A percentile compares a stretch with the other conserved stretches of the same genome.
These are phyloP conservation scores for Xenopus borealis DNA, from an alignment of 2,113 vertebrate species.

Conservation along the genomic window DNA sequence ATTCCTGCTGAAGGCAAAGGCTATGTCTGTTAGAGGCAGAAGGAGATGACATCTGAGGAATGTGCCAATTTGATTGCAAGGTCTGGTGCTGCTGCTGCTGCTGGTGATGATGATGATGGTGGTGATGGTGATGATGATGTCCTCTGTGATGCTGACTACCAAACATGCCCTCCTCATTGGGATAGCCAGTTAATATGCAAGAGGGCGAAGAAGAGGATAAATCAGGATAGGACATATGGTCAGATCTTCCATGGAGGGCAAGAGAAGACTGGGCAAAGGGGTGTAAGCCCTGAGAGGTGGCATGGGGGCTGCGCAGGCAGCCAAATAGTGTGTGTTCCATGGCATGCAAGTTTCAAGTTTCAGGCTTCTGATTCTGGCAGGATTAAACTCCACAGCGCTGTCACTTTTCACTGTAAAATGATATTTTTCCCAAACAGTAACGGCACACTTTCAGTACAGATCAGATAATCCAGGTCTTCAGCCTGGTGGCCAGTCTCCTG, in stretches of 20 bases:
- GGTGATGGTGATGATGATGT: conserved; percentile 72
- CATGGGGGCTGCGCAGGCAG: conserved; percentile 94
- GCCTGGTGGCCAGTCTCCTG: conserved; percentile 71
- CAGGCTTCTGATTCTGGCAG: conserved; percentile 59
- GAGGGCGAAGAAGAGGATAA: conserved; percentile 80
- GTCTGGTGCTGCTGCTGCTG: conserved; percentile 78
- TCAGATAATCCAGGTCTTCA: conserved; percentile 76
- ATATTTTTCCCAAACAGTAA: conserved; percentile 56
- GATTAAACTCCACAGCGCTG: conserved; percentile 63
- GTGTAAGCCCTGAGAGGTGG: conserved; percentile 87
- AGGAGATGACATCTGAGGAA: conserved; percentile 80
- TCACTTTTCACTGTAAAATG: conserved; percentile 65
- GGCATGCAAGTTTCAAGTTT: conserved; percentile 67
- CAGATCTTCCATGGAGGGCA: conserved; percentile 89
- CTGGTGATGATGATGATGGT: conserved; percentile 80
- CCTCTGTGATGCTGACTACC: conserved; percentile 79
- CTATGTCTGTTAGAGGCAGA: conserved; percentile 72
- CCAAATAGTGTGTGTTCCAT: conserved; percentile 98
- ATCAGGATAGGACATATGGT: conserved; percentile 95
- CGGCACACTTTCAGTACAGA: conserved; percentile 48
- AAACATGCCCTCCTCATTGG: conserved; percentile 87
- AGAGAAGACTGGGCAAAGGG: conserved; percentile 89
- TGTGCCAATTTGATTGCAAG: conserved; percentile 86
- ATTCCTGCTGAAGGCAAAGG: conserved; percentile 85
- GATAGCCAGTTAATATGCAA: conserved; percentile 91